phyloP scores from a whole-genome alignment of 2,888 invertebrate genomes.

The Xestia xanthographa region DNA sequence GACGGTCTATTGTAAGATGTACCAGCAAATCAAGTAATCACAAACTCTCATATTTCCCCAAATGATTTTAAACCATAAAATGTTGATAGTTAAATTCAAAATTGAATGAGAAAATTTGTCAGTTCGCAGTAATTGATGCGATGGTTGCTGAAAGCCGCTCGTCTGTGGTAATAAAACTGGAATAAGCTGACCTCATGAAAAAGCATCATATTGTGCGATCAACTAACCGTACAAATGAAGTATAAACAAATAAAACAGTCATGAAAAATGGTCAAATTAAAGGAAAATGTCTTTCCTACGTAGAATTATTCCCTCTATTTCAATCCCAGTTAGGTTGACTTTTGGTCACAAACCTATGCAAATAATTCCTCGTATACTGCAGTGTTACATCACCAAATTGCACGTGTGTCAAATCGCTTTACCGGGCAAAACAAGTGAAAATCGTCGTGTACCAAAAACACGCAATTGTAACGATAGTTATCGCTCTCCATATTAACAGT shows the following conservation, averaged over 20 bases:
- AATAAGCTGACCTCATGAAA: neutral
- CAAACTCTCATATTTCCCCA: no score
- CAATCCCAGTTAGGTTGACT: neutral
- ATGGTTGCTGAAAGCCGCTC: no score
- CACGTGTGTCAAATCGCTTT: neutral
- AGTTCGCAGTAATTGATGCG: no score
- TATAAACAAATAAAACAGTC: neutral
- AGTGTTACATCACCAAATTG: neutral
- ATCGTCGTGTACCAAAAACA: no score
- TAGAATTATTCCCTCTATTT: neutral
- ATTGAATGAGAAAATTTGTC: no score
- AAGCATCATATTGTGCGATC: neutral
- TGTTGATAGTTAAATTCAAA: no score
- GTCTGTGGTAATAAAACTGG: neutral
- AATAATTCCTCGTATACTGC: neutral
- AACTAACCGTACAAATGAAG: neutral
- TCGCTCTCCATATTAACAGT: no score
- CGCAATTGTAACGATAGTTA: no score
- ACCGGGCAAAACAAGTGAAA: no score
- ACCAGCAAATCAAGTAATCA: no score
- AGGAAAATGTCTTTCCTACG: neutral
- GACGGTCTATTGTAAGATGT: neutral
- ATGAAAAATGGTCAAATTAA: neutral
- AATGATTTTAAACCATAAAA: no score
- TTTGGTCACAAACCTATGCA: neutral